Conservation (phyloP, 2,113 vertebrate genomes). For the Actenoides lindsayi region DNA sequence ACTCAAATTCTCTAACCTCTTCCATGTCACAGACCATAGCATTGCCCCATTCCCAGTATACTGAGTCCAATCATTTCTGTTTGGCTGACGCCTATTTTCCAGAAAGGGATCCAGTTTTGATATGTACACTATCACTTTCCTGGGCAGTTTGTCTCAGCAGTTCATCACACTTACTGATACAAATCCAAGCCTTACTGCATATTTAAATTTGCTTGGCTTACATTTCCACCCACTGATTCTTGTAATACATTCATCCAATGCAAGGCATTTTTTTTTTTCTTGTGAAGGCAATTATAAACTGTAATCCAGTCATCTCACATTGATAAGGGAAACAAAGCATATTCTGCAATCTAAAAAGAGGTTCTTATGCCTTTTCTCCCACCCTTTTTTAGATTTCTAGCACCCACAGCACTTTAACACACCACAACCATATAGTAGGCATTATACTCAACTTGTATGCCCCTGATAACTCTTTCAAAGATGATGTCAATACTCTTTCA, state of each 20-base stretch:
- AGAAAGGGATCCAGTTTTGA: not conserved
- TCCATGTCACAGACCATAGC: not conserved
- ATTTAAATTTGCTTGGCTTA: conserved; percentile 32
- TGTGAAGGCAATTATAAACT: conserved; percentile 34
- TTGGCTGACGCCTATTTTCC: not conserved
- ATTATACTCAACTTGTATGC: not conserved
- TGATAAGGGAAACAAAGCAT: conserved; percentile 2
- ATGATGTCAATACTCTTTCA: rapidly evolving
- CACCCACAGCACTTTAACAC: not conserved
- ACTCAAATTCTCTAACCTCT: not conserved
- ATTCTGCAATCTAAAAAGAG: not conserved
- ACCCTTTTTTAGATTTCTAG: not conserved
- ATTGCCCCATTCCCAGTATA: not conserved
- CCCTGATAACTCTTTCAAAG: not conserved
- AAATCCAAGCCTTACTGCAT: not conserved
- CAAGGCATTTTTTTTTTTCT: not conserved
- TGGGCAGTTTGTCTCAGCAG: conserved; percentile 11
- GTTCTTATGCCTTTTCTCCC: not conserved
- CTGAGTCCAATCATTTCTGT: not conserved
- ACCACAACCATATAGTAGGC: not conserved
- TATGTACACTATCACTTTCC: not conserved
- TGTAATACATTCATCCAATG: conserved; percentile 29
- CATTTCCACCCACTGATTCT: conserved; percentile 44
- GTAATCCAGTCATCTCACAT: conserved; percentile 13
- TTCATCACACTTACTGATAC: conserved; percentile 3